Evolutionary conservation across 2,888 invertebrate genomes (phyloP).

Genomic region (Pseudolycoriella hygida): DNA sequence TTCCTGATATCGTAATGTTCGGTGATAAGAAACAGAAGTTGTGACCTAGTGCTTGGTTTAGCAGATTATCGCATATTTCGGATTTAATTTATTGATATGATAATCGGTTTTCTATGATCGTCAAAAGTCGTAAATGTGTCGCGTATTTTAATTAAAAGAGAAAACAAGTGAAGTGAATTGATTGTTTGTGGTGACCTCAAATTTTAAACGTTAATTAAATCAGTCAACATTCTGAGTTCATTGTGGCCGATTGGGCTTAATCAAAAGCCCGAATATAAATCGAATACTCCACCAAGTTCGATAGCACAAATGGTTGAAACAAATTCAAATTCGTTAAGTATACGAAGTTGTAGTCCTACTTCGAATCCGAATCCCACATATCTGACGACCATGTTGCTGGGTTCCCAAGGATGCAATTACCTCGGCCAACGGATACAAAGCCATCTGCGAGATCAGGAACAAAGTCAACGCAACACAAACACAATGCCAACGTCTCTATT

Average conservation of each 20-base stretch:
- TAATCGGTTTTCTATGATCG: not conserved
- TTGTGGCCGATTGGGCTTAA: conserved; percentile 26
- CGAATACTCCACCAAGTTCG: conserved; percentile 12
- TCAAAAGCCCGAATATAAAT: conserved; percentile 19
- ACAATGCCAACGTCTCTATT: conserved; percentile 45
- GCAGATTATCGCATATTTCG: not conserved
- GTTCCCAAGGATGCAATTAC: conserved; percentile 27
- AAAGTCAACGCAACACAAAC: conserved; percentile 12
- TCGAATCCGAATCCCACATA: conserved; percentile 13
- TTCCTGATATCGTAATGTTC: not conserved
- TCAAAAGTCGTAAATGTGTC: not conserved
- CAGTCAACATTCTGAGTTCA: conserved; percentile 24
- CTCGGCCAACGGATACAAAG: conserved; percentile 27
- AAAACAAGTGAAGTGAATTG: not conserved
- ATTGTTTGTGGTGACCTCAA: no score
- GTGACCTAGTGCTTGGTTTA: not conserved
- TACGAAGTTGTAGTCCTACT: not conserved
- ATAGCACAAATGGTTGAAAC: conserved; percentile 15
- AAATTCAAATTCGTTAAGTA: conserved; percentile 10
- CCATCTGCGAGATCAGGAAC: conserved; percentile 16
- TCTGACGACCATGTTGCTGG: conserved; percentile 27
- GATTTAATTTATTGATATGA: not conserved
- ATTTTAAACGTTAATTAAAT: no score
- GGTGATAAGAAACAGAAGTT: not conserved
- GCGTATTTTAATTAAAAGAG: not conserved